Base-by-base conservation (phyloP, 2,113 vertebrate species). In the Zosterops japonicus region DNA sequence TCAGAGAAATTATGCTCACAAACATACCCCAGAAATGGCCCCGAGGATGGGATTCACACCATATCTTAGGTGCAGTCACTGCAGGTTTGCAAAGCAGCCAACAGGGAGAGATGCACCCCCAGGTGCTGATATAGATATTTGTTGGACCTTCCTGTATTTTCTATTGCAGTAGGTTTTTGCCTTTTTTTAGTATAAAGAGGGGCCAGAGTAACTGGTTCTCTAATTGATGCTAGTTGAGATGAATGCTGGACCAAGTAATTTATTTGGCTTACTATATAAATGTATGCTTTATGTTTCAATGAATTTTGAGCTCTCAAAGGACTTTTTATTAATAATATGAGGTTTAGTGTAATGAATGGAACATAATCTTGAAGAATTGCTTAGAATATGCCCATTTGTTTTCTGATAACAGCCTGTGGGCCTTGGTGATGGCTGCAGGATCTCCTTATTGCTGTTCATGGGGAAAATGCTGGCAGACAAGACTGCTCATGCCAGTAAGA, bases 301-400 rank as follows among this genome's bases (percentile, higher is more conserved):
- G 56, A 74, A 87, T 85, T 80, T 69, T 72, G n/a, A 91, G 56
- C 6, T 77, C 63, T 83, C 75, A 83, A 84, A 93, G 19, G 21
- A 72, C 11, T 83, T 96, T 94, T 86, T 90, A 67, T 77, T 90
- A 77, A 74, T 87, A 79, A 77, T 72, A 67, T 18, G 71, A 77
- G 17, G 6, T 69, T 14, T 28, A 75, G 12, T 19, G 33, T 77
- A 93, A 88, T 56, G 60, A 80, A 94, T 71, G 88, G 84, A 93
- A 44, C 12, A 29, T 94, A 92, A 86, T 89, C 27, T 25, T 92
- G 85, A 94, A 64, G 52, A 76, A 95, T 81, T 80, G 79, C 42
- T 67, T 63, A 80, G 63, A 88, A 70, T 31, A 33, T 19, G 33
- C 31, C 47, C 55, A 88, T 96, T 93, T 88, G 35, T 95, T 84